phyloP scores from a whole-genome alignment of 2,888 invertebrate species.

The Ophion costatus region DNA sequence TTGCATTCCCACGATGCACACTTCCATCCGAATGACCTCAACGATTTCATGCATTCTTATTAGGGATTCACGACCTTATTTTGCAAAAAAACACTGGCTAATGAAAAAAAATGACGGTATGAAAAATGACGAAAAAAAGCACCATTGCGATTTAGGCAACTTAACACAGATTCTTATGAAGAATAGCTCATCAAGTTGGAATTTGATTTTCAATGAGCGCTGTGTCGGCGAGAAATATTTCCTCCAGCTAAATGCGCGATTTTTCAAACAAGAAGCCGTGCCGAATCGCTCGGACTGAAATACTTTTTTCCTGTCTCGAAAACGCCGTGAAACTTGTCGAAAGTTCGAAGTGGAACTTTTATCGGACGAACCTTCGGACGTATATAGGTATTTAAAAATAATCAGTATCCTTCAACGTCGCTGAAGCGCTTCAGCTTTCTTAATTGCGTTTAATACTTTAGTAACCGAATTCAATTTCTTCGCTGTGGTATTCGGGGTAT shows the following conservation, averaged over 20 bases:
- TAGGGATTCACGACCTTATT: no score
- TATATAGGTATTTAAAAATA: background rate
- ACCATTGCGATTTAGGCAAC: no score
- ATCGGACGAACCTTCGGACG: background rate
- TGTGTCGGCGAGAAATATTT: background rate
- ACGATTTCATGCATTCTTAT: no score
- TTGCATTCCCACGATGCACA: no score
- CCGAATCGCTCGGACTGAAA: background rate
- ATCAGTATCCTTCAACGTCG: background rate
- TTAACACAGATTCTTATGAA: no score
- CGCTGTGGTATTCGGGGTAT: constrained; percentile 13
- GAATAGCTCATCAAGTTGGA: no score
- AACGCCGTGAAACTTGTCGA: background rate
- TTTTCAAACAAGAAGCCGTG: background rate
- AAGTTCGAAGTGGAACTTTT: background rate
- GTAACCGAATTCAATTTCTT: background rate
- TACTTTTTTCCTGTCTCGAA: background rate
- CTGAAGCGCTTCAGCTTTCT: background rate
- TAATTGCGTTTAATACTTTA: background rate
- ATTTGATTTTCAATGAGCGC: no score
- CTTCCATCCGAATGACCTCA: no score
- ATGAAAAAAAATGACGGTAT: no score
- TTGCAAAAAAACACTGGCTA: no score
- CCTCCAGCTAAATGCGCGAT: background rate
- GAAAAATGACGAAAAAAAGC: no score